phyloP scores from a whole-genome alignment of 2,113 vertebrate genomes.

The Saimiri boliviensis region DNA sequence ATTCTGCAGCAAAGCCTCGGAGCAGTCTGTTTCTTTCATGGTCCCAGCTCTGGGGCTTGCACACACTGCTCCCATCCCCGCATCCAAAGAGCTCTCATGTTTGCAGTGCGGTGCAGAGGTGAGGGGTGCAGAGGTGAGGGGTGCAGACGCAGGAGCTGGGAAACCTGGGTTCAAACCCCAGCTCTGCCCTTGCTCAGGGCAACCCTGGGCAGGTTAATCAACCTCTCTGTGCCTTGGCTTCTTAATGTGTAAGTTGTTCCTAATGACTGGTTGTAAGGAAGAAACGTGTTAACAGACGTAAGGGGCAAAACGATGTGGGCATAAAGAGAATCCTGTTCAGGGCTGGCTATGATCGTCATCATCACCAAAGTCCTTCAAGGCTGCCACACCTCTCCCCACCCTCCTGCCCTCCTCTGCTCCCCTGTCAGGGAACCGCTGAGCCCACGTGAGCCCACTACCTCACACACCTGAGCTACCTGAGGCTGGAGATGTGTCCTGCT shows the following conservation, averaged over 20 bases:
- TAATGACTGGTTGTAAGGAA: too few species aligned
- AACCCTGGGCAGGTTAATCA: neutral
- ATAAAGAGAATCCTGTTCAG: neutral
- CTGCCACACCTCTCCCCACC: neutral
- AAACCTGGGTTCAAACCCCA: neutral
- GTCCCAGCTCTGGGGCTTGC: rapidly evolving
- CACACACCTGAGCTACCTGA: neutral
- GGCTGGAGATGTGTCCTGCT: rapidly evolving
- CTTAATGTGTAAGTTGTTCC: neutral
- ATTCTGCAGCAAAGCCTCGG: neutral
- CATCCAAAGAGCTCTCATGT: neutral
- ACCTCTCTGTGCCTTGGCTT: neutral
- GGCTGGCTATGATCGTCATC: too few species aligned
- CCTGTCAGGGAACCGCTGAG: rapidly evolving
- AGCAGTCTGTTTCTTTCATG: rapidly evolving
- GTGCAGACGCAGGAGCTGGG: neutral
- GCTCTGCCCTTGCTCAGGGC: neutral
- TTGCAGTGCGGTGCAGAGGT: rapidly evolving
- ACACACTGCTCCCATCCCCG: neutral
- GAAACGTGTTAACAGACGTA: neutral
- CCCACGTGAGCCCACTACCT: neutral
- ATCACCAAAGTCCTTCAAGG: neutral
- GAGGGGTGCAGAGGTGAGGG: too few species aligned
- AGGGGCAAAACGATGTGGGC: neutral
- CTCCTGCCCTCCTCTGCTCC: neutral